These are phyloP conservation scores for Flexamia atlantica DNA, from an alignment of 2,888 invertebrate genomes.

Conservation along the genomic window DNA sequence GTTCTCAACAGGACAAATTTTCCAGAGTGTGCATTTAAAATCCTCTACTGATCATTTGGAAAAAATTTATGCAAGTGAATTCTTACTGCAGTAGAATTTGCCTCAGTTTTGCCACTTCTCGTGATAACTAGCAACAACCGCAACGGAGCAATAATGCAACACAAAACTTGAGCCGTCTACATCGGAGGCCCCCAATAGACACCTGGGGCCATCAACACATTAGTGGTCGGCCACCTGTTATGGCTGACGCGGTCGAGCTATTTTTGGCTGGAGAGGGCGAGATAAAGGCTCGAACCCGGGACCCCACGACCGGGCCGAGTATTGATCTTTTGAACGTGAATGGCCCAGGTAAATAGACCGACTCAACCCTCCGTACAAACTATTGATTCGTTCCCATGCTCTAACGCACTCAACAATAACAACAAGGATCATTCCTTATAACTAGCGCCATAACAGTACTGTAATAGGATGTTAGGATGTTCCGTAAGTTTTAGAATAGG, in stretches of 20 bases:
- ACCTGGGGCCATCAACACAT: slow-evolving; percentile 31
- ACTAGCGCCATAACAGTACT: no score
- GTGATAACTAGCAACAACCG: no score
- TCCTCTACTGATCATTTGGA: no score
- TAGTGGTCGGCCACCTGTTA: slow-evolving; percentile 23
- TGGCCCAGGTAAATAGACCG: slow-evolving; percentile 29
- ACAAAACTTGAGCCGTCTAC: background rate
- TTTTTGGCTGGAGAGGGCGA: slow-evolving; percentile 21
- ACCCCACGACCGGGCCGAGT: background rate
- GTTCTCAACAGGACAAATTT: no score
- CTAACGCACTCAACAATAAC: no score
- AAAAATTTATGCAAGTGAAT: no score
- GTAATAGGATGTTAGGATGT: background rate
- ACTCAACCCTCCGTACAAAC: background rate
- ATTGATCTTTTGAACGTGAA: slow-evolving; percentile 35
- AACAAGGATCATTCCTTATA: no score
- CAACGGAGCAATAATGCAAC: no score
- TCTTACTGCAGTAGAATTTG: no score
- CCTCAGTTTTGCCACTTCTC: no score
- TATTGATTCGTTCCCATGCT: slow-evolving; percentile 8
- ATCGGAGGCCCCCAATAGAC: background rate
- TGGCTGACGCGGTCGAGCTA: background rate
- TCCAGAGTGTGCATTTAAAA: no score
- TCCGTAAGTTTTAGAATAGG: no score
- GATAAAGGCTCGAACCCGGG: slow-evolving; percentile 37